Evolutionary conservation across 2,797 vertebrate species (phyloP).

Genomic region (Cichlasoma orientale): DNA sequence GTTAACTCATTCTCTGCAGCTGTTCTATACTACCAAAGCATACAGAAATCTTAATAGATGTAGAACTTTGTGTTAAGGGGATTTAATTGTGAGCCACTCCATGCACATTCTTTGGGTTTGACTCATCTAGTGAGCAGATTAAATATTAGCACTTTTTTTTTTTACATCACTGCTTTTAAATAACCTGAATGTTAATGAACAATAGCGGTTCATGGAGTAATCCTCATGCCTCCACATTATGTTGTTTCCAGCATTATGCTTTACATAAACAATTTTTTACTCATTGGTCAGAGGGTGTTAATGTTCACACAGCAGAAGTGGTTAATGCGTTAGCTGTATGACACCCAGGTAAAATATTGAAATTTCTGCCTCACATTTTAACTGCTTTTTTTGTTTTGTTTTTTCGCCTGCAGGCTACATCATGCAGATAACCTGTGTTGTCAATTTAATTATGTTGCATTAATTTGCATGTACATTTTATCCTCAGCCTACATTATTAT

Average conservation of each 20-base stretch:
- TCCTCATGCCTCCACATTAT: not conserved
- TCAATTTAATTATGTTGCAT: not conserved
- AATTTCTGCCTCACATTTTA: constrained; percentile 12
- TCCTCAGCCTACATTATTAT: not conserved
- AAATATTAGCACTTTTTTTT: constrained; percentile 4
- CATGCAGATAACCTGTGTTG: not conserved
- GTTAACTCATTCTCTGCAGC: not conserved
- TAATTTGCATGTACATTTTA: not conserved
- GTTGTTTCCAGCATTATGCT: not conserved
- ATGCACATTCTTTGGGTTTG: not conserved
- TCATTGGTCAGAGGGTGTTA: constrained; percentile 29
- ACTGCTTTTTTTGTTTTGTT: not conserved
- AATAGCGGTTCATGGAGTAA: not conserved
- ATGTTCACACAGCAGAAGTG: constrained; percentile 18
- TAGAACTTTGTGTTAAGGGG: not conserved
- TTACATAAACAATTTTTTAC: constrained; percentile 1
- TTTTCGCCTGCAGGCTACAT: not conserved
- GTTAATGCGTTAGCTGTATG: constrained; percentile 27
- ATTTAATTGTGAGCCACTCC: not conserved
- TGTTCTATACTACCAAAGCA: not conserved
- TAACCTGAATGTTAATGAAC: not conserved
- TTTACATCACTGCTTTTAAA: not conserved
- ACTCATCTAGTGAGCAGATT: not conserved
- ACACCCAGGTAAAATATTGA: not conserved
- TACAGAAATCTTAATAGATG: not conserved